These are phyloP conservation scores for Boulengeromyrus knoepffleri DNA, from an alignment of 2,113 vertebrate species.

Conservation along the genomic window DNA sequence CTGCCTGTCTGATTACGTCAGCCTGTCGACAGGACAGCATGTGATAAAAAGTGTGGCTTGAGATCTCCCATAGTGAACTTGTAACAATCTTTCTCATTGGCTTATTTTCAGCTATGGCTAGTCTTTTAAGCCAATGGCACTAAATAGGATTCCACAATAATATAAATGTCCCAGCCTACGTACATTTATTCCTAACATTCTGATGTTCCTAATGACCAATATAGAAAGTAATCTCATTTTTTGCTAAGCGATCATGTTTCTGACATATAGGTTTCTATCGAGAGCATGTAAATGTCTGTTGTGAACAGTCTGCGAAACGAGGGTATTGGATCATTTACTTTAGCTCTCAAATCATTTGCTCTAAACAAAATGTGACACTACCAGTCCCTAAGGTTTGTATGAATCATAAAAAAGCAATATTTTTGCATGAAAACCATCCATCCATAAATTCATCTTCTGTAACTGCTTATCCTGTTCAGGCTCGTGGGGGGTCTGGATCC, in stretches of 20 bases:
- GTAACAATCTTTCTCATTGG: background rate
- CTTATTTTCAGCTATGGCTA: background rate
- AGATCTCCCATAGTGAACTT: background rate
- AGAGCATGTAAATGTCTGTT: background rate
- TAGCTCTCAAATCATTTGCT: background rate
- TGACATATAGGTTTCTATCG: background rate
- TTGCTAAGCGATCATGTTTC: background rate
- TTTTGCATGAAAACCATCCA: background rate
- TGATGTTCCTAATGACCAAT: background rate
- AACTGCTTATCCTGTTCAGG: background rate
- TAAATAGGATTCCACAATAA: background rate
- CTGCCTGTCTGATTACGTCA: background rate
- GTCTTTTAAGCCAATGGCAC: background rate
- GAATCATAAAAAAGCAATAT: background rate
- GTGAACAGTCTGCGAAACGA: background rate
- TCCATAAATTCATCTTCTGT: background rate
- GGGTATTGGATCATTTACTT: background rate
- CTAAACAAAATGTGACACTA: background rate
- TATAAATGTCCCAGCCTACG: background rate
- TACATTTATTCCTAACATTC: background rate
- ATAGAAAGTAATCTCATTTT: background rate
- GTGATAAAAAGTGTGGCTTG: background rate
- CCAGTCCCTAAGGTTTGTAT: background rate
- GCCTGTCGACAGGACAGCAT: background rate
- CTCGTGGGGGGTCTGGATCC: background rate